A percentile compares a stretch with the other conserved stretches of the same genome.
Conservation (phyloP, 2,888 invertebrate species). For the Mythimna pallens region DNA sequence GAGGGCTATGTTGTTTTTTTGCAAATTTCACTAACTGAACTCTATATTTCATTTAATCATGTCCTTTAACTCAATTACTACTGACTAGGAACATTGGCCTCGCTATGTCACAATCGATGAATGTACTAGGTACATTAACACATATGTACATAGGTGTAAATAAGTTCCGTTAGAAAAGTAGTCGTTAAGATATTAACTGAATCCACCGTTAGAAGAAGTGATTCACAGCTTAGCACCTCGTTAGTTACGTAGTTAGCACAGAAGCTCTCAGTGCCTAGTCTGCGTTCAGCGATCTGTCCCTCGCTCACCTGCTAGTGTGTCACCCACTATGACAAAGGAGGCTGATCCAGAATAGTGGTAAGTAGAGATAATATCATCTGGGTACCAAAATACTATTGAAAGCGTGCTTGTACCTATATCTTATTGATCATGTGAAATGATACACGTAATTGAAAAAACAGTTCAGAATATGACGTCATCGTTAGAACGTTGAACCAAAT, state of each 20-base stretch:
- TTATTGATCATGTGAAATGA: neutral
- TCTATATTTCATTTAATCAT: too few species aligned
- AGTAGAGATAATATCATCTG: too few species aligned
- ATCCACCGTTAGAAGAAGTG: slow-evolving; percentile 11
- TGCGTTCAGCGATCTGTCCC: neutral
- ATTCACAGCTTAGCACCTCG: slow-evolving; percentile 18
- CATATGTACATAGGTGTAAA: neutral
- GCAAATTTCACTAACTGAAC: too few species aligned
- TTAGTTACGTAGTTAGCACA: slow-evolving; percentile 24
- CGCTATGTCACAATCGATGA: neutral
- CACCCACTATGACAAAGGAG: neutral
- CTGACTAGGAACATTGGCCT: neutral
- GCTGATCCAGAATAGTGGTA: neutral
- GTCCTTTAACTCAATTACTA: too few species aligned
- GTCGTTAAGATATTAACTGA: neutral
- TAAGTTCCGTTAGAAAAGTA: neutral
- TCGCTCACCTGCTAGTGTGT: neutral
- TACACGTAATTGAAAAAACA: neutral
- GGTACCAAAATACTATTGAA: neutral
- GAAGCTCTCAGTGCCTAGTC: neutral
- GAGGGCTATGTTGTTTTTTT: too few species aligned
- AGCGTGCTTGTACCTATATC: neutral
- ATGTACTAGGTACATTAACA: neutral
- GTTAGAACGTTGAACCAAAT: neutral
- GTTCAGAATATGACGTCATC: neutral